These are phyloP conservation scores for Bembecia ichneumoniformis DNA, from an alignment of 2,888 invertebrate genomes.

Conservation along the genomic window DNA sequence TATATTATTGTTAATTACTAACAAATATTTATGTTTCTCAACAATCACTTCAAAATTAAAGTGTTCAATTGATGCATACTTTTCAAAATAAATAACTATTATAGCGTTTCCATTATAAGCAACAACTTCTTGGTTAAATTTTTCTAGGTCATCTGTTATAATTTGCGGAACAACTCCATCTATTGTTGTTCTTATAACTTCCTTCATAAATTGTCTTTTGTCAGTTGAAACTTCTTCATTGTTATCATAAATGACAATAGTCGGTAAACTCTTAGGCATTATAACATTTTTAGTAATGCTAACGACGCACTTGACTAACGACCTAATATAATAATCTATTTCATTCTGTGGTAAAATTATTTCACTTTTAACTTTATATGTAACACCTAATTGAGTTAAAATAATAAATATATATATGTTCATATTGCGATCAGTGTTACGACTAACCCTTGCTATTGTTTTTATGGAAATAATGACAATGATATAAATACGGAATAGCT, in stretches of 20 bases:
- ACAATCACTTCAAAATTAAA: conserved; percentile 13
- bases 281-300: background rate
- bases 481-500: too few relatives aligned
- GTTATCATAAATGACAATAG: conserved; percentile 1
- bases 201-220: background rate
- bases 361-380: background rate
- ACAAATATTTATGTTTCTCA: conserved; percentile 22
- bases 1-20: conserved; percentile 16
- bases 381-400: too few relatives aligned
- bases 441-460: too few relatives aligned
- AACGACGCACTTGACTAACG: background rate
- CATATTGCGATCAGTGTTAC: too few relatives aligned
- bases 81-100: conserved; percentile 18
- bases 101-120: conserved; percentile 11
- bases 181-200: conserved; percentile 3
- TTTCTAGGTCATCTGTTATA: background rate
- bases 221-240: background rate
- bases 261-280: conserved; percentile 1
- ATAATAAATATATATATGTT: too few relatives aligned
- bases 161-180: background rate
- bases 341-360: background rate
- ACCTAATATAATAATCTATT: conserved; percentile 2
- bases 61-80: conserved; percentile 14
- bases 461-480: too few relatives aligned
- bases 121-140: background rate